Conservation (phyloP, 1,140 invertebrate species). For the Pteromalus puparum region DNA sequence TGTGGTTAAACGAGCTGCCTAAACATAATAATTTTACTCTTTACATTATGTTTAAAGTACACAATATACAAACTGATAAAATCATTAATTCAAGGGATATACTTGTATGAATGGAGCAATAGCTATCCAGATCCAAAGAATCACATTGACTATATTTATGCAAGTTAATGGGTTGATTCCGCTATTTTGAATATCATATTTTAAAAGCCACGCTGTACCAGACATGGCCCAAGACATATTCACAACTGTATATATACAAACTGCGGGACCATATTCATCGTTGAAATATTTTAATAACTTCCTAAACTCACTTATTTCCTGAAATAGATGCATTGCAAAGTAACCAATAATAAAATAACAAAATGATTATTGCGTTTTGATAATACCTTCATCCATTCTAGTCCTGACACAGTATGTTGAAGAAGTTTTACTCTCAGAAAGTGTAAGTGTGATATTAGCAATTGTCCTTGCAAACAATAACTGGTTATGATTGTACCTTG, state of each 20-base stretch:
- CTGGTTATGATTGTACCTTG: constrained; percentile 86
- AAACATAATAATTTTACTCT: constrained; percentile 61
- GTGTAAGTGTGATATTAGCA: constrained; percentile 82
- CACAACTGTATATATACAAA: constrained; percentile 84
- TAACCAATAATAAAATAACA: constrained; percentile 11
- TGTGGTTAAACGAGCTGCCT: constrained; percentile 88
- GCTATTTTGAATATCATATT: constrained; percentile 76
- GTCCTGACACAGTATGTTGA: constrained; percentile 81
- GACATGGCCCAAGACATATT: constrained; percentile 84
- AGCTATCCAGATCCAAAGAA: constrained; percentile 82
- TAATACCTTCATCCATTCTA: constrained; percentile 85
- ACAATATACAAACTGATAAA: not conserved
- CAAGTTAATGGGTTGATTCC: constrained; percentile 77
- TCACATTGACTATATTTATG: constrained; percentile 79
- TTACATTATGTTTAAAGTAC: not conserved
- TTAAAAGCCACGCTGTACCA: constrained; percentile 81
- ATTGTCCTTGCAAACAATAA: constrained; percentile 87
- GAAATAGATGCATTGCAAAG: constrained; percentile 52
- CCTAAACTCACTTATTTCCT: constrained; percentile 85
- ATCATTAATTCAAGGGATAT: constrained; percentile 37
- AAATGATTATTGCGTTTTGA: not conserved
- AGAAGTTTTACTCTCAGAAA: constrained; percentile 83
- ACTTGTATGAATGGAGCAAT: constrained; percentile 84
- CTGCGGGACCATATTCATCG: constrained; percentile 82
- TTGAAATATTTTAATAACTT: constrained; percentile 86